Percentiles rank a stretch among this genome's conserved stretches.
Evolutionary conservation across 2,113 vertebrate genomes (phyloP).

Genomic region (Rhadina sibilatrix): DNA sequence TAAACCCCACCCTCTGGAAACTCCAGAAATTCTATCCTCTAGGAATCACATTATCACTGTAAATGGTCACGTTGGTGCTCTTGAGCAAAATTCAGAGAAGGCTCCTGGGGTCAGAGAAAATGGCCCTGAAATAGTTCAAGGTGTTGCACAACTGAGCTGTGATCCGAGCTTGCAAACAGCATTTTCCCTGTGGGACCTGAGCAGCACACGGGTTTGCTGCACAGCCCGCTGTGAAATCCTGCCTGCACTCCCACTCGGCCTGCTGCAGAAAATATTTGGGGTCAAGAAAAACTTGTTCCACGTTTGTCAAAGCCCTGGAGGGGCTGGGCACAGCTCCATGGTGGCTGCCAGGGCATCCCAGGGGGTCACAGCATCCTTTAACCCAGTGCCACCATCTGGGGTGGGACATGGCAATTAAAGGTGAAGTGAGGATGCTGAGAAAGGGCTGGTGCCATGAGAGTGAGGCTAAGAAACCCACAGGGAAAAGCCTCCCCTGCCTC

Average conservation of each 20-base stretch:
- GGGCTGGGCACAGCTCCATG: not conserved
- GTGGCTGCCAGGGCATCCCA: not conserved
- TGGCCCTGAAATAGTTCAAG: not conserved
- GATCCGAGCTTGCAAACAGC: not conserved
- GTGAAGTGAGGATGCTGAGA: not conserved
- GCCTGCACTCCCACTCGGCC: not conserved
- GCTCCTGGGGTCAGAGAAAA: not conserved
- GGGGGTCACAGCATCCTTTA: not conserved
- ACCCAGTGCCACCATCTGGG: not conserved
- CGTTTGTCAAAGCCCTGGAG: not conserved
- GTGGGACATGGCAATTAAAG: not conserved
- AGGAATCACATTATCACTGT: not conserved
- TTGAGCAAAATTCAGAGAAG: not conserved
- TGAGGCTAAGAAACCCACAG: fast-evolving
- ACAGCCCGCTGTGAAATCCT: not conserved
- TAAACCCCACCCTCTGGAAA: not conserved
- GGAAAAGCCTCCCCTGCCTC: fast-evolving
- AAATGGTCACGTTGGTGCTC: not conserved
- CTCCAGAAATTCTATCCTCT: not conserved
- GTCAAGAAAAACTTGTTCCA: slow-evolving; percentile 31
- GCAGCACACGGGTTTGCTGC: not conserved
- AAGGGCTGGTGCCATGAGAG: fast-evolving
- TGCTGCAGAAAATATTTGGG: not conserved
- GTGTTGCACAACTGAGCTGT: not conserved
- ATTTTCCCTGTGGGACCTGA: slow-evolving; percentile 3